phyloP scores from a whole-genome alignment of 2,113 vertebrate genomes.

The Triplophysa siluroides region DNA sequence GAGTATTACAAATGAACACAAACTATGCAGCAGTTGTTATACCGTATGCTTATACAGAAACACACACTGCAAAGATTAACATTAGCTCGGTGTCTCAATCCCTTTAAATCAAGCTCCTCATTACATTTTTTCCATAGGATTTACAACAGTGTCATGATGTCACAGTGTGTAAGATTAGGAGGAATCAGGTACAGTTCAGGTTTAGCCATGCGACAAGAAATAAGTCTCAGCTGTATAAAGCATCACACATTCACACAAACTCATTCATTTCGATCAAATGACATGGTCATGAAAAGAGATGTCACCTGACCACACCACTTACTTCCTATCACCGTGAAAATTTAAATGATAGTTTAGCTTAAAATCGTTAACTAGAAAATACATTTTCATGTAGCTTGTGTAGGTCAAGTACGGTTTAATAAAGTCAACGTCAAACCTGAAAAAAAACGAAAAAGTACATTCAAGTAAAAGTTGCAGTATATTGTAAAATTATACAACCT shows the following conservation, averaged over 20 bases:
- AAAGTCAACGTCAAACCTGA: no score
- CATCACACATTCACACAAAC: neutral
- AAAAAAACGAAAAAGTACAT: no score
- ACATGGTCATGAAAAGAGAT: neutral
- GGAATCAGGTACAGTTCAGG: conserved; percentile 47
- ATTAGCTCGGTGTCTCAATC: conserved; percentile 34
- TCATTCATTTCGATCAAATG: neutral
- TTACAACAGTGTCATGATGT: conserved; percentile 25
- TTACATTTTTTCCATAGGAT: conserved; percentile 41
- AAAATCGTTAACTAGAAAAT: no score
- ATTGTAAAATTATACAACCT: no score
- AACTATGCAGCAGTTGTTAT: no score
- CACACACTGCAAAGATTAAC: conserved; percentile 22
- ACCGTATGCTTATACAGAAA: neutral
- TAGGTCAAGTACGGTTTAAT: no score
- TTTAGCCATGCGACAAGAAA: conserved; percentile 38
- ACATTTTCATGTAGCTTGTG: no score
- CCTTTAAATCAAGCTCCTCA: conserved; percentile 46
- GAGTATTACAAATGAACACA: no score
- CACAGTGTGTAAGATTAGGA: conserved; percentile 36
- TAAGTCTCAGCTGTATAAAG: conserved; percentile 14
- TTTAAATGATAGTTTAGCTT: no score
- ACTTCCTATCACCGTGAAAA: neutral
- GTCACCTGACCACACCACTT: neutral
- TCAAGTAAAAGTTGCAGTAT: no score